These are phyloP conservation scores for Oreochromis spilurus DNA, from an alignment of 2,113 vertebrate species.

Conservation along the genomic window DNA sequence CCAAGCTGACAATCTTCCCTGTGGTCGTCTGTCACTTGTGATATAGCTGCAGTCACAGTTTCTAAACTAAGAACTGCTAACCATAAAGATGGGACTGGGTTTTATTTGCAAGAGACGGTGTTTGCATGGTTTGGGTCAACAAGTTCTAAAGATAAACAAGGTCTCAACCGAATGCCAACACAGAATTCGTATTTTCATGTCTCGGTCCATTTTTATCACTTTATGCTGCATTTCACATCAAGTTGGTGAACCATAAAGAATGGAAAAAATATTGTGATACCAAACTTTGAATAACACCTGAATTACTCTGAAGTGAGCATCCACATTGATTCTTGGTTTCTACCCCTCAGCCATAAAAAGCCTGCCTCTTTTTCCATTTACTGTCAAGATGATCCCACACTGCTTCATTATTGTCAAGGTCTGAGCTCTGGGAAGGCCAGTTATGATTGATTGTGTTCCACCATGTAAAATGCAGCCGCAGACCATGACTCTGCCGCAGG, in stretches of 20 bases:
- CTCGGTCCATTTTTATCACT: not conserved
- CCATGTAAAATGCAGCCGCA: not conserved
- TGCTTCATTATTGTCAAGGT: not conserved
- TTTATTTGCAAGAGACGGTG: not conserved
- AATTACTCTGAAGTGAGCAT: not conserved
- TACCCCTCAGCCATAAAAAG: too few relatives aligned
- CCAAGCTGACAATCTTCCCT: constrained; percentile 7
- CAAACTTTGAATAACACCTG: not conserved
- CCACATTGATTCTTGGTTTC: too few relatives aligned
- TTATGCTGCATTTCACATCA: not conserved
- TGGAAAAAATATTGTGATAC: not conserved
- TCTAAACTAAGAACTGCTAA: constrained; percentile 35
- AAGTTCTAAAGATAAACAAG: not conserved
- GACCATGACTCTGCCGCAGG: not conserved
- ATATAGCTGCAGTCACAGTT: not conserved
- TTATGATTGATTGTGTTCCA: not conserved
- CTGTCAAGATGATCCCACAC: not conserved
- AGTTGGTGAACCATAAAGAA: not conserved
- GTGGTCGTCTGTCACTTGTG: not conserved
- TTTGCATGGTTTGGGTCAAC: not conserved
- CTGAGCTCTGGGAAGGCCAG: not conserved
- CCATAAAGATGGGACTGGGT: not conserved
- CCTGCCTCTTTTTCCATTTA: not conserved
- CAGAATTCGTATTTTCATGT: not conserved
- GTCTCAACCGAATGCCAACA: not conserved